These are phyloP conservation scores for Catocala sponsa DNA, from an alignment of 2,888 invertebrate species.

Conservation along the genomic window DNA sequence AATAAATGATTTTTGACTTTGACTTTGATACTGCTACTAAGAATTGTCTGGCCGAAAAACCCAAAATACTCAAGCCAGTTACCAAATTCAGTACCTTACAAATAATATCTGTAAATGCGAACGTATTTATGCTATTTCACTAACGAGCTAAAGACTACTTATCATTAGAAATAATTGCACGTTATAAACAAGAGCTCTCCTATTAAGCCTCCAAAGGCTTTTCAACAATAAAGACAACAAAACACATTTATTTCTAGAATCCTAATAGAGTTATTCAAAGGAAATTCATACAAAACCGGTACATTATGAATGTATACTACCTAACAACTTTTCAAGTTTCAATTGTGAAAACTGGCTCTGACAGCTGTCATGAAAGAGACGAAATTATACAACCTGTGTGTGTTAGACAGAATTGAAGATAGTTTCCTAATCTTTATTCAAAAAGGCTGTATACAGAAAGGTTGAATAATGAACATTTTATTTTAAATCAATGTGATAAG, in stretches of 20 bases:
- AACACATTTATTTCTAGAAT: constrained; percentile 19
- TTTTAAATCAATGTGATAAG: constrained; percentile 12
- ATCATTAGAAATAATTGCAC: constrained; percentile 7
- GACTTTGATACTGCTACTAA: too few relatives aligned
- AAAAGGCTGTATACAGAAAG: constrained; percentile 37
- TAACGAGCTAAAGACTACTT: background rate
- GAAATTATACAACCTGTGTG: constrained; percentile 16
- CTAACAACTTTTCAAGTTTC: constrained; percentile 67
- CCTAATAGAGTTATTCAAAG: constrained; percentile 27
- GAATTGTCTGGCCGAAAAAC: too few relatives aligned
- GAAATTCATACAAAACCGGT: constrained; percentile 26
- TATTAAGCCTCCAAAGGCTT: constrained; percentile 2
- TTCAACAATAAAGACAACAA: constrained; percentile 16
- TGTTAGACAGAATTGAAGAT: constrained; percentile 41
- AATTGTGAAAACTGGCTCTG: constrained; percentile 78
- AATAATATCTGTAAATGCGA: too few relatives aligned
- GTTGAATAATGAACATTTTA: constrained; percentile 21
- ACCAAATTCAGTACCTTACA: too few relatives aligned
- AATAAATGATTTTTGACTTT: too few relatives aligned
- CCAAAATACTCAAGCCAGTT: too few relatives aligned
- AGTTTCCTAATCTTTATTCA: constrained; percentile 8
- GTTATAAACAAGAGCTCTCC: background rate
- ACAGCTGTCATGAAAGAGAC: constrained; percentile 67
- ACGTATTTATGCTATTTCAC: too few relatives aligned
- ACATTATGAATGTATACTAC: constrained; percentile 24